A percentile compares a stretch with the other conserved stretches of the same genome.
Conservation (phyloP, 2,888 invertebrate species). For the Acrobeloides nanus region DNA sequence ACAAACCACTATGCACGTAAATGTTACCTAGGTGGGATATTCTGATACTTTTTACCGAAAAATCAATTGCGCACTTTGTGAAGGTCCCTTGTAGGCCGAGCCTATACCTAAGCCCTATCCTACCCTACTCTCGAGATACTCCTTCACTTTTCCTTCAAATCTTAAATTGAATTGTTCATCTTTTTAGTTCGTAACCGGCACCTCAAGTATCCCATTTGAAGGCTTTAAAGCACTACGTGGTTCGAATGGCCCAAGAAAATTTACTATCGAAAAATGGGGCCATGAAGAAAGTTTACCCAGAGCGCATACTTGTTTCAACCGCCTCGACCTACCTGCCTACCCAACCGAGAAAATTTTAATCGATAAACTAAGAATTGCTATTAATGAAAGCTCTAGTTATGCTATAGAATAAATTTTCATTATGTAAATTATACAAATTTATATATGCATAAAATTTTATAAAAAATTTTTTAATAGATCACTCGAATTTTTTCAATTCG, state of each 20-base stretch:
- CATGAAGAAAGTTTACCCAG: conserved; percentile 39
- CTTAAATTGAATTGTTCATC: conserved; percentile 7
- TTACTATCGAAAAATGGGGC: conserved; percentile 50
- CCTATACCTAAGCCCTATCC: no score
- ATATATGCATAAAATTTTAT: no score
- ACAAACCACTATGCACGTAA: no score
- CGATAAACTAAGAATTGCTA: conserved; percentile 41
- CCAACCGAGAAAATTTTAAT: conserved; percentile 61
- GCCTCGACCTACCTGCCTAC: conserved; percentile 90
- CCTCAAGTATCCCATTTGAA: conserved; percentile 93
- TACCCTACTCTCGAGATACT: no score
- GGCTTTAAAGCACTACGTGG: conserved; percentile 90
- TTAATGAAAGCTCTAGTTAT: conserved; percentile 44
- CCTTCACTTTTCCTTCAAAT: conserved; percentile 3
- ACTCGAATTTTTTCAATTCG: no score
- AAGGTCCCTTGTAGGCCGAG: no score
- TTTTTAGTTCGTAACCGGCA: conserved; percentile 81
- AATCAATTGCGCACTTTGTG: no score
- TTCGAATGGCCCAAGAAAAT: conserved; percentile 79
- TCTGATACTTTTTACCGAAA: no score
- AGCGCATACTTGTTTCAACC: conserved; percentile 95
- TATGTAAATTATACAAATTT: no score
- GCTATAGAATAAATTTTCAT: conserved; percentile 38
- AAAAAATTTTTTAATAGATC: no score
- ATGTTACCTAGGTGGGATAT: no score